Percentiles rank a stretch among this genome's conserved stretches.
Conservation (phyloP, 2,797 vertebrate species). For the Pseudomugil tenellus region DNA sequence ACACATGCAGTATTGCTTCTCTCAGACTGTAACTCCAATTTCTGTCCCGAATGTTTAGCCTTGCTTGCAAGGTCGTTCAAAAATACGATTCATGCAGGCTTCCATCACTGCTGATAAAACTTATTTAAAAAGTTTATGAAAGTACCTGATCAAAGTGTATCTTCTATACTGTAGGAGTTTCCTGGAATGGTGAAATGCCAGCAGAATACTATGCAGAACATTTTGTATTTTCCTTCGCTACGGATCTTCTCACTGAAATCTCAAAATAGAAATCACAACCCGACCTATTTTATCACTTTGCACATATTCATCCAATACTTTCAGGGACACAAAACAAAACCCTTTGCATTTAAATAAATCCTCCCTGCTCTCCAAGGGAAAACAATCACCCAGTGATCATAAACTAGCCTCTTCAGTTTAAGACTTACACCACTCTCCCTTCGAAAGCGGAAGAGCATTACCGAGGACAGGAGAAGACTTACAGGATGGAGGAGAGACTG, state of each 20-base stretch:
- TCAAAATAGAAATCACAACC: background rate
- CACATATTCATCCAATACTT: constrained; percentile 11
- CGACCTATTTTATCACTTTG: background rate
- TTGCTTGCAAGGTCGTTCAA: background rate
- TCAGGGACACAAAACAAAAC: background rate
- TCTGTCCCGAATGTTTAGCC: background rate
- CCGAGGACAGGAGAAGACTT: constrained; percentile 11
- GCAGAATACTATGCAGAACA: background rate
- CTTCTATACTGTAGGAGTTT: background rate
- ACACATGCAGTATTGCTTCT: too few species aligned
- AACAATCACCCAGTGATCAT: background rate
- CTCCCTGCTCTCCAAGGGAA: background rate
- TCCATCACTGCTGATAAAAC: background rate
- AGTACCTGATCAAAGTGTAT: background rate
- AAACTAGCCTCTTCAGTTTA: constrained; percentile 9
- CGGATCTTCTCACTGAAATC: background rate
- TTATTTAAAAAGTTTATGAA: background rate
- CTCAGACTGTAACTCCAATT: background rate
- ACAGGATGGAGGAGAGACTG: constrained; percentile 21
- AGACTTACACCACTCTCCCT: constrained; percentile 10
- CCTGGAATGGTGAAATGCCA: background rate
- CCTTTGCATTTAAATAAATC: constrained; percentile 1
- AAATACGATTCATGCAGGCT: background rate
- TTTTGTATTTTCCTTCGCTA: background rate
- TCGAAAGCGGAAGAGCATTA: constrained; percentile 13